Evolutionary conservation across 1,140 invertebrate genomes (phyloP).

Genomic region (Zaprionus taronus): DNA sequence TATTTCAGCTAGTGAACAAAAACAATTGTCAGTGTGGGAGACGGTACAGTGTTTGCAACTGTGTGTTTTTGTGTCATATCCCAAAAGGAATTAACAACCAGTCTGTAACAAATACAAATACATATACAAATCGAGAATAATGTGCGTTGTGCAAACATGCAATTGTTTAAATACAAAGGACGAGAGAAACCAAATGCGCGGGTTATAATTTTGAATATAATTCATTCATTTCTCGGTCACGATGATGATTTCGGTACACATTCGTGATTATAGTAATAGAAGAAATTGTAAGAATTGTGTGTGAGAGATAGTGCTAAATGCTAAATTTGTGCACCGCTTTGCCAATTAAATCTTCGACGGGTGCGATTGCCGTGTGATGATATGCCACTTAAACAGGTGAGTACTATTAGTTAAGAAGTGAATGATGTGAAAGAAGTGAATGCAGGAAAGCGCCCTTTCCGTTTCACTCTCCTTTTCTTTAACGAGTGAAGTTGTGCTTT

Average conservation of each 20-base stretch:
- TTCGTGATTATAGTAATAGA: slow-evolving; percentile 38
- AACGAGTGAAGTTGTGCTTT: background rate
- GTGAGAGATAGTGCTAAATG: slow-evolving; percentile 63
- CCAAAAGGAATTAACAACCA: slow-evolving; percentile 41
- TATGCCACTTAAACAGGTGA: slow-evolving; percentile 84
- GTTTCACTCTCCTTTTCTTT: slow-evolving; percentile 20
- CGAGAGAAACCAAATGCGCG: slow-evolving; percentile 31
- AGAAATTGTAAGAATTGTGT: slow-evolving; percentile 40
- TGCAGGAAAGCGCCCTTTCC: background rate
- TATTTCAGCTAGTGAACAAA: slow-evolving; percentile 24
- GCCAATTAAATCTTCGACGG: slow-evolving; percentile 80
- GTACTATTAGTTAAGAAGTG: slow-evolving; percentile 25
- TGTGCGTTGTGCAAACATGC: slow-evolving; percentile 58
- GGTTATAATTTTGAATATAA: slow-evolving; percentile 34
- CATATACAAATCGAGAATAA: slow-evolving; percentile 24
- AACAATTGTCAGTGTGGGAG: slow-evolving; percentile 27
- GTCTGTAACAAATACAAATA: slow-evolving; percentile 29
- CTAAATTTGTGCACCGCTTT: slow-evolving; percentile 68
- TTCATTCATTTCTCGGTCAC: slow-evolving; percentile 28
- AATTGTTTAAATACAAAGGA: slow-evolving; percentile 64
- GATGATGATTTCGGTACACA: slow-evolving; percentile 35
- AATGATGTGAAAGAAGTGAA: background rate
- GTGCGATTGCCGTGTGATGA: slow-evolving; percentile 84
- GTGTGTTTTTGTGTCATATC: slow-evolving; percentile 42
- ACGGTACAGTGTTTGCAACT: slow-evolving; percentile 28